These are phyloP conservation scores for Aricia agestis DNA, from an alignment of 1,140 invertebrate species.

Conservation along the genomic window DNA sequence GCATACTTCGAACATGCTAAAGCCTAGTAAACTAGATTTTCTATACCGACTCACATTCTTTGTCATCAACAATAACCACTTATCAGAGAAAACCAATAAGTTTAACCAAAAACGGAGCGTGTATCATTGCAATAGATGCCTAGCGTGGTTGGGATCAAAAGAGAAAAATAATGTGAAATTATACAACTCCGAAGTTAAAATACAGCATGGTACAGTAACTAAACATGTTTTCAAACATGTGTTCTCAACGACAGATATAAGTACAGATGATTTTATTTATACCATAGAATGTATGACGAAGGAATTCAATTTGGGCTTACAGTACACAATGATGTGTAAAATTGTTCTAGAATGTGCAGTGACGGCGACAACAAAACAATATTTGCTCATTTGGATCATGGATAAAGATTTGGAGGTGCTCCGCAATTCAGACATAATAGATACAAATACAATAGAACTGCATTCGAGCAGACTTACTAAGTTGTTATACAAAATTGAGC, in stretches of 20 bases:
- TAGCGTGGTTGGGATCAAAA: conserved; percentile 74
- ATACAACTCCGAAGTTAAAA: conserved; percentile 68
- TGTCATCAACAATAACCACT: conserved; percentile 56
- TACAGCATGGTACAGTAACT: conserved; percentile 42
- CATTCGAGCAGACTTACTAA: conserved; percentile 63
- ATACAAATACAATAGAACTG: conserved; percentile 51
- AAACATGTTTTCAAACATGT: conserved; percentile 44
- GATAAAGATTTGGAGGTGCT: conserved; percentile 76
- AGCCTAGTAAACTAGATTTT: conserved; percentile 69
- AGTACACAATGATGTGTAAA: conserved; percentile 71
- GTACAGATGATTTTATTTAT: conserved; percentile 69
- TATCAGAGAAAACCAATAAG: conserved; percentile 59
- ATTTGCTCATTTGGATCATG: conserved; percentile 75
- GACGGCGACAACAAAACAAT: conserved; percentile 60
- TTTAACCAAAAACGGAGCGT: conserved; percentile 63
- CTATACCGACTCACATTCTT: conserved; percentile 74
- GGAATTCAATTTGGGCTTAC: conserved; percentile 66
- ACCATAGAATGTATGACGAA: conserved; percentile 68
- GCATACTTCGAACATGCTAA: conserved; percentile 41
- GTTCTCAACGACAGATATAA: conserved; percentile 38
- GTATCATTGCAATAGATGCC: conserved; percentile 75
- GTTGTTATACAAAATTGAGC: conserved; percentile 72
- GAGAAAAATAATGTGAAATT: conserved; percentile 60
- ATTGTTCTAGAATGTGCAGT: conserved; percentile 65
- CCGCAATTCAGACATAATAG: conserved; percentile 41